phyloP scores from a whole-genome alignment of 2,113 vertebrate genomes.

The Raphicerus campestris region DNA sequence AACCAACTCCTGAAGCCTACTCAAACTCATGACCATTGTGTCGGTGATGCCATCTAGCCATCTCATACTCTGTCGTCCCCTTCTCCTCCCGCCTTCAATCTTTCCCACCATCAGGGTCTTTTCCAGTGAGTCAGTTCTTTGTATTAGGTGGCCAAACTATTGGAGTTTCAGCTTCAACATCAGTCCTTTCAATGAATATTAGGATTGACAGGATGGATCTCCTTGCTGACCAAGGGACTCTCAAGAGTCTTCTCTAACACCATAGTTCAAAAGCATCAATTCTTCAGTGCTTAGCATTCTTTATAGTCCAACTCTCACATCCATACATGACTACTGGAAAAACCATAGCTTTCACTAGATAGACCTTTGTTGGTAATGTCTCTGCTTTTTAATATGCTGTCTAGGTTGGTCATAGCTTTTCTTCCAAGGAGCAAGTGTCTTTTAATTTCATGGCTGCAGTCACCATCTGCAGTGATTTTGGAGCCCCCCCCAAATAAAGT shows the following conservation, averaged over 20 bases:
- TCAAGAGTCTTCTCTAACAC: neutral
- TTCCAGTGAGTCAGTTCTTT: neutral
- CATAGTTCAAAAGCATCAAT: neutral
- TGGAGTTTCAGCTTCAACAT: neutral
- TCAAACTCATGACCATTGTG: accelerated
- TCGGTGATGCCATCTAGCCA: neutral
- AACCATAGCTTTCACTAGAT: neutral
- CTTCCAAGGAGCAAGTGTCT: neutral
- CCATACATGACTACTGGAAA: neutral
- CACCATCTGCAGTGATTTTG: neutral
- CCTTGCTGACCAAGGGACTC: neutral
- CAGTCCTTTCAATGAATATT: neutral
- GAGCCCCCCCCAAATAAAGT: neutral
- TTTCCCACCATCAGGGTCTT: neutral
- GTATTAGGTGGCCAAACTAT: neutral
- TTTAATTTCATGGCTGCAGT: neutral
- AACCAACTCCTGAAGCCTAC: neutral
- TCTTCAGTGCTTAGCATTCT: accelerated
- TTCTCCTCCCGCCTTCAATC: neutral
- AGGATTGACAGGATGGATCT: neutral
- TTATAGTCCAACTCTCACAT: neutral
- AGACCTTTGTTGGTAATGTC: neutral
- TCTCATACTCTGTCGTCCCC: neutral
- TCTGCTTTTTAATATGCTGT: neutral
- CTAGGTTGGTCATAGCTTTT: neutral